Percentiles rank a stretch among this genome's conserved stretches.
These are phyloP conservation scores for Allolobophora icterica DNA, from an alignment of 2,888 invertebrate species.

Conservation along the genomic window DNA sequence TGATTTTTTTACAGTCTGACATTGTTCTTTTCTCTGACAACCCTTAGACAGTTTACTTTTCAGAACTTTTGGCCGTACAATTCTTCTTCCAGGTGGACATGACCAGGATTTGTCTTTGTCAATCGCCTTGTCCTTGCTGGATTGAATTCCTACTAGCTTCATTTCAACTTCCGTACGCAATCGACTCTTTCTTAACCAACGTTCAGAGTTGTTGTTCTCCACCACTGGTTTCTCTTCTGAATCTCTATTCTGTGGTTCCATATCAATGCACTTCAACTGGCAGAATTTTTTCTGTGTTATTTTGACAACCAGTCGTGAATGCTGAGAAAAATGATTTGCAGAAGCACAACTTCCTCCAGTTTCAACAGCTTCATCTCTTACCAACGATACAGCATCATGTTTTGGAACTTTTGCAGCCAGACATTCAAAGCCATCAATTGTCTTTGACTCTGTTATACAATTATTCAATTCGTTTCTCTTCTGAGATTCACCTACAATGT, in stretches of 20 bases:
- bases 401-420: neutral
- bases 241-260: constrained; percentile 2
- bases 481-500: neutral
- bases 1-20: neutral
- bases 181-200: neutral
- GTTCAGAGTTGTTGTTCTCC: neutral
- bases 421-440: neutral
- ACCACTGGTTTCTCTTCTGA: neutral
- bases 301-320: neutral
- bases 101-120: neutral
- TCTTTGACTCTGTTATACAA: neutral
- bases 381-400: neutral
- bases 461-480: neutral
- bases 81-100: neutral
- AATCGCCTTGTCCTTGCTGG: neutral
- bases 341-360: neutral
- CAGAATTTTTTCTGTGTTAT: neutral
- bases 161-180: neutral
- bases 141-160: neutral
- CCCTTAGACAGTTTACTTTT: neutral
- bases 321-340: neutral
- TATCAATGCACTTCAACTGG: constrained; percentile 17
- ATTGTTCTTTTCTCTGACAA: neutral
- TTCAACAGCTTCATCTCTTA: neutral
- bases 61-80: neutral